These are phyloP conservation scores for Heliornis fulica DNA, from an alignment of 2,113 vertebrate species.

Conservation along the genomic window DNA sequence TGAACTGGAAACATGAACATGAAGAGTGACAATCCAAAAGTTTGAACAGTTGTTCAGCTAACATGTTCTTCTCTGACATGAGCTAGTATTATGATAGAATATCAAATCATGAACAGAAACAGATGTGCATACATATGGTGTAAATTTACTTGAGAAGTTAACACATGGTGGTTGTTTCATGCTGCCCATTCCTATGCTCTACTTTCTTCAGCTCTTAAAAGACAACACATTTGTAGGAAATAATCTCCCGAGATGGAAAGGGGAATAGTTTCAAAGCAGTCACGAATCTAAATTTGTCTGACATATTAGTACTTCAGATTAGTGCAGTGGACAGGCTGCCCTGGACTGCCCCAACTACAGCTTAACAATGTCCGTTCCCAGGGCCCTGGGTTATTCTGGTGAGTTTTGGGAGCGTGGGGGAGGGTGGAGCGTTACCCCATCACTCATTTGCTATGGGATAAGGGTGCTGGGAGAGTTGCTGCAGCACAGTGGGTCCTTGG, in stretches of 20 bases:
- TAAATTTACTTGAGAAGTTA: neutral
- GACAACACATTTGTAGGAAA: neutral
- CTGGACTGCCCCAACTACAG: neutral
- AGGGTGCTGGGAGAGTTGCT: neutral
- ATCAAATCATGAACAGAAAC: neutral
- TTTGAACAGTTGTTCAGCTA: neutral
- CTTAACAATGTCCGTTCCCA: neutral
- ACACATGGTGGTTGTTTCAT: neutral
- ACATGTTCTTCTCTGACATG: neutral
- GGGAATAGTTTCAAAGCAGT: neutral
- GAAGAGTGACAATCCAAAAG: neutral
- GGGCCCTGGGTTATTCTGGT: neutral
- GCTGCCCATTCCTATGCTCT: neutral
- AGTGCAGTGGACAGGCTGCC: neutral
- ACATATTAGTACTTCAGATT: neutral
- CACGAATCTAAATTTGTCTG: neutral
- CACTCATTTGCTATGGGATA: rapidly evolving
- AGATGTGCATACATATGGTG: neutral
- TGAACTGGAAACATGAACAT: neutral
- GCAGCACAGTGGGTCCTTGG: neutral
- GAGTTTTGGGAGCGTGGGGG: neutral
- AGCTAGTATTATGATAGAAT: neutral
- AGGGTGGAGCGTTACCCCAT: neutral
- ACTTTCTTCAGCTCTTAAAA: neutral
- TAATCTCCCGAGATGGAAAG: neutral